Conservation (phyloP, 1,140 invertebrate genomes). For the Littorina saxatilis region DNA sequence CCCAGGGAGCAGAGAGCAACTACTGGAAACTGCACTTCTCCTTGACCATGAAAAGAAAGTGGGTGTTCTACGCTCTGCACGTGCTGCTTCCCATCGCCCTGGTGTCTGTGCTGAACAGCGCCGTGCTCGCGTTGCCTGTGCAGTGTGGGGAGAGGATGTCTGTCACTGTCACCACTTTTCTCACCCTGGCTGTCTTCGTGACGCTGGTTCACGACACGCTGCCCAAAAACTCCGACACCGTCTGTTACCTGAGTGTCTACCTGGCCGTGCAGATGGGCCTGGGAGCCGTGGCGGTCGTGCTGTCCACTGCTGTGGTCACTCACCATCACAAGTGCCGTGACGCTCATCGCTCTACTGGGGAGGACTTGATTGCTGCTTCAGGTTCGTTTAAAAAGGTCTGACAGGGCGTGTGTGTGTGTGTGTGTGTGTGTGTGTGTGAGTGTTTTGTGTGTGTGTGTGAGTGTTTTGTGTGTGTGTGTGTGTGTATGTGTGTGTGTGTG, state of each 20-base stretch:
- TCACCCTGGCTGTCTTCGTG: slow-evolving; percentile 48
- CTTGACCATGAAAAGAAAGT: slow-evolving; percentile 29
- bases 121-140: slow-evolving; percentile 47
- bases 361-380: background rate
- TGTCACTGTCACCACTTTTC: slow-evolving; percentile 42
- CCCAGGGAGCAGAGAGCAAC: background rate
- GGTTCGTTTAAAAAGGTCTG: background rate
- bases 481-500: too few species aligned
- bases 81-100: slow-evolving; percentile 41
- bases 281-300: slow-evolving; percentile 39
- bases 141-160: slow-evolving; percentile 47
- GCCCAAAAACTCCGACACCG: slow-evolving; percentile 44
- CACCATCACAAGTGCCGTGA: background rate
- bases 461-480: too few species aligned
- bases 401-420: too few species aligned
- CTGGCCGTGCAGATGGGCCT: slow-evolving; percentile 38
- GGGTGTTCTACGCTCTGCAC: slow-evolving; percentile 29
- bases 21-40: slow-evolving; percentile 17
- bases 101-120: slow-evolving; percentile 40
- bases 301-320: slow-evolving; percentile 30
- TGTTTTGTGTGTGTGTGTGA: too few species aligned
- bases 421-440: too few species aligned
- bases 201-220: slow-evolving; percentile 43
- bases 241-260: slow-evolving; percentile 40
- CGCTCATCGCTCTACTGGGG: background rate